Evolutionary conservation across 2,888 invertebrate species (phyloP), one percentile per base, ranked within the genome.

Genomic region (Maniola hyperantus): DNA sequence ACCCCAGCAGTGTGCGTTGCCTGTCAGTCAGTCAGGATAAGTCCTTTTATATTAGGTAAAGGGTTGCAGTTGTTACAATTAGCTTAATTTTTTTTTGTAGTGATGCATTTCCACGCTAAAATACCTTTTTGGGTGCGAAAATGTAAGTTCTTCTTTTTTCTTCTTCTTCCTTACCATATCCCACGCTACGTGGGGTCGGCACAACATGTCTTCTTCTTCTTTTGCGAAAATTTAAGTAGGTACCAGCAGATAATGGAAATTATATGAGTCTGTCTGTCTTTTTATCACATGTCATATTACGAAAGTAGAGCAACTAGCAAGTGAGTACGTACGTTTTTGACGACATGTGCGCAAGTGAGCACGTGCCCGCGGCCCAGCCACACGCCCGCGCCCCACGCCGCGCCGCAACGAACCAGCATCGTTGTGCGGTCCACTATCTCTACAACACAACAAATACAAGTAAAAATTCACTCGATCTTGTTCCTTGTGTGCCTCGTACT

Each of bases 321-420:
- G 11, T 10, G 50, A 20, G 26, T 13, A 68, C 64, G 20, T 50
- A 69, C 71, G 51, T 69, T 58, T 11, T 26, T 67, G 67, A 95
- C 93, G 65, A 95, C 94, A 78, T 95, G 95, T 0, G 95, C 91
- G 80, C 94, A 95, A 0, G 95, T 95, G 72, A 94, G 79, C 60
- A 94, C 87, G 73, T 90, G 89, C 0, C 94, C 94, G 26, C 88
- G 86, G 2, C 94, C 86, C 50, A 94, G 79, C 72, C 84, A 84
- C 65, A 94, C 85, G 46, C 94, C 94, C 6, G 94, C 93, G 61
- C 95, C 95, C 94, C 95, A 94, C 71, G 90, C 88, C 33, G 78
- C 71, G 1, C 94, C 95, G 77, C 94, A 94, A 0, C 93, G 91
- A 26, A 95, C 93, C 70, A 94, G 78, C 68, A 94, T 88, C 20